Evolutionary conservation across 2,797 vertebrate species (phyloP).

Genomic region (Champsocephalus esox): DNA sequence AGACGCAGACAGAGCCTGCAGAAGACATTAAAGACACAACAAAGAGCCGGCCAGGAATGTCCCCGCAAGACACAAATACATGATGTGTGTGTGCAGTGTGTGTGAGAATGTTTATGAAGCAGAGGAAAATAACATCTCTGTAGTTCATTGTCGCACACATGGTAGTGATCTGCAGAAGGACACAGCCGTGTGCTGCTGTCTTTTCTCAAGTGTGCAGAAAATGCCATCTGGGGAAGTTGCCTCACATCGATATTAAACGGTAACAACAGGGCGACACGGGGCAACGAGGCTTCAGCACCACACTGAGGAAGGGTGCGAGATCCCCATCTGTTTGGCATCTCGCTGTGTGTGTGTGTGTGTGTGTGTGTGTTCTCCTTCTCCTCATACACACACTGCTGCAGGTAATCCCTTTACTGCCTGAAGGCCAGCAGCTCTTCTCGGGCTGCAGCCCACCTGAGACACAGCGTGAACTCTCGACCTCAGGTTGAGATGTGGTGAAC

Average conservation of each 20-base stretch:
- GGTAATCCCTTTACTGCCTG: slow-evolving; percentile 52
- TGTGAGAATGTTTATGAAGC: slow-evolving; percentile 82
- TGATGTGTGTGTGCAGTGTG: slow-evolving; percentile 46
- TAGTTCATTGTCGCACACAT: slow-evolving; percentile 82
- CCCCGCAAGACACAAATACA: slow-evolving; percentile 70
- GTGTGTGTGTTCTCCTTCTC: slow-evolving; percentile 4
- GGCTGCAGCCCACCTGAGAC: slow-evolving; percentile 23
- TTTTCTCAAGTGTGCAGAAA: slow-evolving; percentile 74
- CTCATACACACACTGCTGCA: slow-evolving; percentile 29
- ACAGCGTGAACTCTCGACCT: slow-evolving; percentile 36
- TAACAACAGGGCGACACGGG: slow-evolving; percentile 58
- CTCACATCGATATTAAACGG: slow-evolving; percentile 64
- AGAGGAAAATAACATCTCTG: slow-evolving; percentile 72
- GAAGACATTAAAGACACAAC: slow-evolving; percentile 81
- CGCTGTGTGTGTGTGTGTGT: slow-evolving; percentile 19
- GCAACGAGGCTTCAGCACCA: slow-evolving; percentile 35
- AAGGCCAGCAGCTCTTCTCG: slow-evolving; percentile 54
- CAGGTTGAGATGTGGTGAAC: background rate
- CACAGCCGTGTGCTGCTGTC: slow-evolving; percentile 77
- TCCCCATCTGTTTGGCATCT: slow-evolving; percentile 62
- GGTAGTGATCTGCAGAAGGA: slow-evolving; percentile 80
- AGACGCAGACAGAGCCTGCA: slow-evolving; percentile 76
- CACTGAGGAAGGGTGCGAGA: slow-evolving; percentile 51
- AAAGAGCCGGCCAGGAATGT: slow-evolving; percentile 77
- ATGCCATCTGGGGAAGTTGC: slow-evolving; percentile 73